Evolutionary conservation across 2,113 vertebrate genomes (phyloP).

Genomic region (Prunella himalayana): DNA sequence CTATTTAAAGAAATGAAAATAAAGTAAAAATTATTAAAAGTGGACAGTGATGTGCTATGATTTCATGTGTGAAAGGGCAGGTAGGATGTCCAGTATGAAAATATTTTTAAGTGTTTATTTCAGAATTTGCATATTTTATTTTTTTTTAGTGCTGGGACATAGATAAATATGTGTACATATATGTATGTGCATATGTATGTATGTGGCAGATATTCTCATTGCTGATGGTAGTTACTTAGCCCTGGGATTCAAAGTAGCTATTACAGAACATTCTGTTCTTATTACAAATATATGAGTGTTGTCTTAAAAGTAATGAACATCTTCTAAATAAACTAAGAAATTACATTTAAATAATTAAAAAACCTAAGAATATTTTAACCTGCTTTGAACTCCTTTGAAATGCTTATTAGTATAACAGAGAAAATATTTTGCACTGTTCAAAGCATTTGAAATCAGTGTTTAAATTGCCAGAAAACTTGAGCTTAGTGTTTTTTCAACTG

Average conservation of each 20-base stretch:
- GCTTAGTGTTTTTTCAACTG: neutral
- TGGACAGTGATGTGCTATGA: neutral
- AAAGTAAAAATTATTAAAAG: neutral
- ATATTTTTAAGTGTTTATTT: neutral
- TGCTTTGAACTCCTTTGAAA: neutral
- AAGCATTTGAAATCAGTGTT: neutral
- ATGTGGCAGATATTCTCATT: neutral
- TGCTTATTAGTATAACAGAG: neutral
- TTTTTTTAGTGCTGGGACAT: neutral
- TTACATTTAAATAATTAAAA: neutral
- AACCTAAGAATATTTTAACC: neutral
- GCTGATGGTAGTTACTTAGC: neutral
- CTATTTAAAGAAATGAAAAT: neutral
- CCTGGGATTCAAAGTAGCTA: neutral
- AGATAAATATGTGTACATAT: fast-evolving
- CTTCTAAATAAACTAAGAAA: neutral
- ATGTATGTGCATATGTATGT: fast-evolving
- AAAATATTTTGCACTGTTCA: neutral
- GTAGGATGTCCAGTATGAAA: neutral
- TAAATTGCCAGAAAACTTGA: neutral
- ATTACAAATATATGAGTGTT: neutral
- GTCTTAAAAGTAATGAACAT: neutral
- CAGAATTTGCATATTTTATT: neutral
- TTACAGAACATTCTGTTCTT: neutral
- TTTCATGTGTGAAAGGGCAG: neutral